Conservation (phyloP, 2,113 vertebrate genomes). For the Lophius piscatorius region DNA sequence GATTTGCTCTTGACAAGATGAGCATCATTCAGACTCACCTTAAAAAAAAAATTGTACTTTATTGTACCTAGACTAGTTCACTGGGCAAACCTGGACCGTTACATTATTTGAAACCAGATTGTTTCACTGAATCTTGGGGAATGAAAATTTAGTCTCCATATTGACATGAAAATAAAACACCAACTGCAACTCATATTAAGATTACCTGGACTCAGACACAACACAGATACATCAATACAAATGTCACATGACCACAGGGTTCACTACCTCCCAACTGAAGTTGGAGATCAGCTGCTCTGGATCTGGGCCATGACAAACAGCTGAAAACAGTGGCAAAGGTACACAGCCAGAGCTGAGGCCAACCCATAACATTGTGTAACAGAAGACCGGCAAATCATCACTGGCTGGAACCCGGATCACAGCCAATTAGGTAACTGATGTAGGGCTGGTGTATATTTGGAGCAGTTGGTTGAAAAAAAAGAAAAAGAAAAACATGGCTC, state of each 20-base stretch:
- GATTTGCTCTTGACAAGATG: no score
- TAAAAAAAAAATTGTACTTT: no score
- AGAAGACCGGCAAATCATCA: conserved; percentile 18
- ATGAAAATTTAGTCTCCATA: no score
- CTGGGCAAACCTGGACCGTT: no score
- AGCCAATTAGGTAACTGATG: conserved; percentile 44
- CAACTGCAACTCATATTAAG: conserved; percentile 2
- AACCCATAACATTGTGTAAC: conserved; percentile 19
- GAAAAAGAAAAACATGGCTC: conserved; percentile 57
- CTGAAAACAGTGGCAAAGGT: conserved; percentile 41
- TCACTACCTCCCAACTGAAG: not conserved
- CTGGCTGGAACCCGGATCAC: not conserved
- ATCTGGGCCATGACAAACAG: conserved; percentile 15
- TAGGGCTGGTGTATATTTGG: conserved; percentile 51
- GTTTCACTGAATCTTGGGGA: no score
- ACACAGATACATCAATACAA: conserved; percentile 9
- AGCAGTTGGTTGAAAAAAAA: no score
- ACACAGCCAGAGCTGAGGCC: conserved; percentile 10
- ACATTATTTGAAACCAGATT: no score
- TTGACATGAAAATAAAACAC: conserved; percentile 14
- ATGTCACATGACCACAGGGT: not conserved
- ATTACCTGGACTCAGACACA: conserved; percentile 15
- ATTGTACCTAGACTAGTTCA: no score
- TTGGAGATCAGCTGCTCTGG: conserved; percentile 1
- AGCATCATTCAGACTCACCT: no score